Conservation (phyloP, 2,113 vertebrate species). For the Mugil cephalus region DNA sequence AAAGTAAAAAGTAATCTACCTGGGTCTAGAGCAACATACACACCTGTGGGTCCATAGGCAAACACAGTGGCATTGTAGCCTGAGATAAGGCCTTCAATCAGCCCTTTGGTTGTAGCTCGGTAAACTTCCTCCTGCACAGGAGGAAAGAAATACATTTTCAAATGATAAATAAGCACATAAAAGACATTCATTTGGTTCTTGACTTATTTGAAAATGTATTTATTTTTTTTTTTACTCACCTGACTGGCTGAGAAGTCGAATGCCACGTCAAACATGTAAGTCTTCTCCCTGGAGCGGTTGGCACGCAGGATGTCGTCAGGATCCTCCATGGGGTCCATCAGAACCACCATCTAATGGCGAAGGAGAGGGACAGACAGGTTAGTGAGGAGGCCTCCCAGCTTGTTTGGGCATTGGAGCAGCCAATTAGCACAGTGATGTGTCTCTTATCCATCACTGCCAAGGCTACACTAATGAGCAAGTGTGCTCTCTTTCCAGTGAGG, state of each 20-base stretch:
- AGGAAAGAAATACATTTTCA: neutral
- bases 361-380: conserved; percentile 3
- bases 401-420: neutral
- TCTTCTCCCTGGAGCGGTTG: conserved; percentile 91
- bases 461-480: conserved; percentile 17
- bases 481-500: neutral
- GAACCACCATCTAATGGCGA: conserved; percentile 88
- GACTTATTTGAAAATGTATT: neutral
- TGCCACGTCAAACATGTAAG: conserved; percentile 91
- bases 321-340: conserved; percentile 93
- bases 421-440: neutral
- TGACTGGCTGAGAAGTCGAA: conserved; percentile 92
- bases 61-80: conserved; percentile 94
- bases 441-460: conserved; percentile 10
- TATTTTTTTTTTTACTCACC: conserved; percentile 76
- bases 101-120: conserved; percentile 88
- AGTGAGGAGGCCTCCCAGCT: neutral
- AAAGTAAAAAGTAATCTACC: neutral
- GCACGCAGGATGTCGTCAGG: conserved; percentile 89
- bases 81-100: conserved; percentile 90
- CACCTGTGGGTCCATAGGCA: conserved; percentile 94
- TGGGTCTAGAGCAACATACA: conserved; percentile 8
- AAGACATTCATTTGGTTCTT: neutral
- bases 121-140: conserved; percentile 90
- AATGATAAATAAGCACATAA: neutral